These are phyloP conservation scores for Sceliomorpha sp. DNA, from an alignment of 2,888 invertebrate genomes.

Conservation along the genomic window DNA sequence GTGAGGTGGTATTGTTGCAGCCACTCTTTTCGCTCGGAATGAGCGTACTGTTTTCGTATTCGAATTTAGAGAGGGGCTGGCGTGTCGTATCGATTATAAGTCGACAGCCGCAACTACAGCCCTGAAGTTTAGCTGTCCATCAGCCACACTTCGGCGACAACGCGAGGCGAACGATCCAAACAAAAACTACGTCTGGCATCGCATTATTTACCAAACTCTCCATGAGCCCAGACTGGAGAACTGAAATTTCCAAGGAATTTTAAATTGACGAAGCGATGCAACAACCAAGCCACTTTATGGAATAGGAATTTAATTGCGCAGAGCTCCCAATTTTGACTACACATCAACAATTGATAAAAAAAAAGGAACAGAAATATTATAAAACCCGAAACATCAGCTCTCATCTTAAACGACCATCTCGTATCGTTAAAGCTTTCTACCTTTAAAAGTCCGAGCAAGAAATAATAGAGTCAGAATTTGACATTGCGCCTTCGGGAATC, in stretches of 20 bases:
- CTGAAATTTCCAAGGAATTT: not conserved
- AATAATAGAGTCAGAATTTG: conserved; percentile 59
- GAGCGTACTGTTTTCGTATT: conserved; percentile 54
- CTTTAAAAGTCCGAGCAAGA: conserved; percentile 22
- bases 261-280: conserved; percentile 2
- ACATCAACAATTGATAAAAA: no score
- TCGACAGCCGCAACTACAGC: conserved; percentile 71
- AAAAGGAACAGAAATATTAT: no score
- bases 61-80: conserved; percentile 57
- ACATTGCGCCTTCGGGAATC: conserved; percentile 63
- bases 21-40: conserved; percentile 17
- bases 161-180: conserved; percentile 57
- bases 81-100: conserved; percentile 76
- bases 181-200: conserved; percentile 66
- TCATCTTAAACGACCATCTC: conserved; percentile 48
- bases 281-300: no score
- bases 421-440: conserved; percentile 37
- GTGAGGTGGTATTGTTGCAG: conserved; percentile 39
- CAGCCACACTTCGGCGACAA: conserved; percentile 61
- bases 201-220: conserved; percentile 62
- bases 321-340: no score
- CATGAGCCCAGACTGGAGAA: no score
- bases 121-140: conserved; percentile 65
- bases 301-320: no score
- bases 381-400: no score